Evolutionary conservation across 1,140 invertebrate species (phyloP).

Genomic region (Gonioctena quinquepunctata): DNA sequence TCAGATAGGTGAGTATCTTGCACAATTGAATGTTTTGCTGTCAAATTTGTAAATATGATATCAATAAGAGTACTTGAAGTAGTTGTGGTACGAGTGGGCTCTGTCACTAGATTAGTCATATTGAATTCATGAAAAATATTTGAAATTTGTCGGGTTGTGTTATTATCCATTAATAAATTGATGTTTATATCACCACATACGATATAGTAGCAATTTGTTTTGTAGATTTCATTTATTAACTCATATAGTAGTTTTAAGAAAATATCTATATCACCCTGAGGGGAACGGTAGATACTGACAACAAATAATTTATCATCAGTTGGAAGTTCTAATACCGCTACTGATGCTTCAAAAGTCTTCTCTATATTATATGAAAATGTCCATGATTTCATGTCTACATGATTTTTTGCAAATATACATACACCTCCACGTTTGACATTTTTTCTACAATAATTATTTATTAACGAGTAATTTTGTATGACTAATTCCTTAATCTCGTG

Average conservation of each 20-base stretch:
- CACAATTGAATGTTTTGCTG: not conserved
- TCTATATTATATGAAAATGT: slow-evolving; percentile 1
- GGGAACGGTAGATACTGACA: not conserved
- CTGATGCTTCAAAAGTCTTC: not conserved
- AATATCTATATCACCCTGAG: slow-evolving; percentile 2
- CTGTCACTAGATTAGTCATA: not conserved
- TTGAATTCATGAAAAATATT: slow-evolving; percentile 1
- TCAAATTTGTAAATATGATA: not conserved
- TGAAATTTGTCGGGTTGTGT: not conserved
- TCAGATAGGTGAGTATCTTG: slow-evolving; percentile 1
- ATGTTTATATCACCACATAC: slow-evolving; percentile 8
- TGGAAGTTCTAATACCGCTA: not conserved
- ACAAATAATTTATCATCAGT: not conserved
- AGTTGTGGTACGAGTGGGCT: not conserved
- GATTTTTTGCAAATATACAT: slow-evolving; percentile 7
- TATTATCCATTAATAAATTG: not conserved
- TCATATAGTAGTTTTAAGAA: not conserved
- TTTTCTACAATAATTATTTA: slow-evolving; percentile 3
- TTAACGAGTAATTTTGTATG: slow-evolving; percentile 10
- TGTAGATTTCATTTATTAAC: not conserved
- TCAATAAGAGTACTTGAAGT: slow-evolving; percentile 1
- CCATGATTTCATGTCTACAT: not conserved
- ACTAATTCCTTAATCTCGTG: not conserved
- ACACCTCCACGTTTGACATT: slow-evolving; percentile 7
- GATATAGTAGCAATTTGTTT: not conserved